Conservation (phyloP, 2,113 vertebrate species). For the Myocastor coypus region DNA sequence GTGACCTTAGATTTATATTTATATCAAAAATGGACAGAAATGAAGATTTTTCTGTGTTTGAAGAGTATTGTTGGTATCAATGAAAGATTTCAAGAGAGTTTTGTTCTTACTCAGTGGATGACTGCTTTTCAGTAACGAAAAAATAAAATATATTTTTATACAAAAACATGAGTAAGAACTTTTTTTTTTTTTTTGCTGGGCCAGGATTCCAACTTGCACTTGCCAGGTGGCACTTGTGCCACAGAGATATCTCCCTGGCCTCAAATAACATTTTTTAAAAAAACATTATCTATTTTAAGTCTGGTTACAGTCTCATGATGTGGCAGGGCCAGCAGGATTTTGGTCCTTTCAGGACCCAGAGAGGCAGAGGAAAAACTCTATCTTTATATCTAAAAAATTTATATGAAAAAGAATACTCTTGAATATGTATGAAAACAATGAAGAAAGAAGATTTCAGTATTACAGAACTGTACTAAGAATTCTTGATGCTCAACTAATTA, state of each 20-base stretch:
- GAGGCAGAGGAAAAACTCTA: neutral
- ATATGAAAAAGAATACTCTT: neutral
- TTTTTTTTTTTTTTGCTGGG: too few relatives aligned
- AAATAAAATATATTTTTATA: slow-evolving; percentile 6
- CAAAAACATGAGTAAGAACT: neutral
- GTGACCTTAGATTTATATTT: slow-evolving; percentile 28
- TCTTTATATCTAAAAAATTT: too few relatives aligned
- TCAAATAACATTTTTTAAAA: neutral
- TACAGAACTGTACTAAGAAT: neutral
- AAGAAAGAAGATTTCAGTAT: neutral
- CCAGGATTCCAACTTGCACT: too few relatives aligned
- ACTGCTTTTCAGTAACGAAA: neutral
- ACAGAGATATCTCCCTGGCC: too few relatives aligned
- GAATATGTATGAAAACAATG: neutral
- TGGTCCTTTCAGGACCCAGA: neutral
- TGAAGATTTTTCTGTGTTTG: neutral
- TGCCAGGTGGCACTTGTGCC: too few relatives aligned
- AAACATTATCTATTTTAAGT: slow-evolving; percentile 4
- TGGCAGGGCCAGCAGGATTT: neutral
- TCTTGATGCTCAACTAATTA: neutral
- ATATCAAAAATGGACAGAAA: neutral
- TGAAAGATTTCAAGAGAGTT: neutral
- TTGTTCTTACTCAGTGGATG: neutral
- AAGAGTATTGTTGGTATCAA: neutral
- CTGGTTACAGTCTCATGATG: neutral